Evolutionary conservation across 2,113 vertebrate species (phyloP), one percentile per base, ranked within the genome.

Genomic region (Myrmophylax atrothorax): DNA sequence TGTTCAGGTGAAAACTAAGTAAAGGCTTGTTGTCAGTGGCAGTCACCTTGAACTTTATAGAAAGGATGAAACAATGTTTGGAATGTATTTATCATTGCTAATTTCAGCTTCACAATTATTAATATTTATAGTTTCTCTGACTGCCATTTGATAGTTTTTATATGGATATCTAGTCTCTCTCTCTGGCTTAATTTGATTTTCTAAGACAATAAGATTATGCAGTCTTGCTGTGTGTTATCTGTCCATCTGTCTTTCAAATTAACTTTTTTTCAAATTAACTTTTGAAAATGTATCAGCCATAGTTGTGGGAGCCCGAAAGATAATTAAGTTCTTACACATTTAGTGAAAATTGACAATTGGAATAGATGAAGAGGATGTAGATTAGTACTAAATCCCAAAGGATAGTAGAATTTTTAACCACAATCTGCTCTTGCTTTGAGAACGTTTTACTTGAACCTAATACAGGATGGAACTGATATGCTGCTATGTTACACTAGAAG

Each of bases 1-100:
- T 99, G 28, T 99, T 99, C 94, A 98, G 98, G 98, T 98, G 97
- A 84, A 25, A 38, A 31, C 7, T 7, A 66, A 68, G 25, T 79
- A 79, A 60, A 75, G 28, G 6, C 22, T 82, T 9, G 2, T 33
- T 52, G 14, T 40, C 59, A 77, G 25, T 67, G 56, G 16, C 38
- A 75, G 56, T 59, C 44, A 75, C 33, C 60, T 88, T 67, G 47
- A 58, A 66, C 14, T 73, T 40, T 60, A 60, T 5, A 37, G 35
- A 78, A 88, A 70, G 20, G 38, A 49, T 58, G 28, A 92, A 88
- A 63, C 55, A 24, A 83, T 74, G 20, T 42, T 87, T 82, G 18
- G 42, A 64, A 52, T 37, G 8, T 84, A 33, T 66, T 74, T 93
- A 56, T 62, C 35, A 9, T 76, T 59, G 53, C 12, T 70, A 22